Conservation (phyloP, 1,140 invertebrate species). For the Physella acuta region DNA sequence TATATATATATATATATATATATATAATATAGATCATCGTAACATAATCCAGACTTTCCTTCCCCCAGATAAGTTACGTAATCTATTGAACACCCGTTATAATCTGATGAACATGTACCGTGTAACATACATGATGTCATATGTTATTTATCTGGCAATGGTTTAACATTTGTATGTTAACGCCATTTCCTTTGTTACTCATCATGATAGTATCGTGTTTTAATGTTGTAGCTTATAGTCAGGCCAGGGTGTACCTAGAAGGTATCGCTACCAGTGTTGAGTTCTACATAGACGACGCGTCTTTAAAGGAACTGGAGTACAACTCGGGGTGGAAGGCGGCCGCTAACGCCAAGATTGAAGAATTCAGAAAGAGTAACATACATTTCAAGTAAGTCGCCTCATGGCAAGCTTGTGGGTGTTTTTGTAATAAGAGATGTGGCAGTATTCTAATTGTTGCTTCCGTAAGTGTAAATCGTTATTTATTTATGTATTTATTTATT, state of each 20-base stretch:
- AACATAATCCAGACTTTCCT: background rate
- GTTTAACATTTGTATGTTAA: background rate
- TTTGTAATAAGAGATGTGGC: background rate
- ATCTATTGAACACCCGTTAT: background rate
- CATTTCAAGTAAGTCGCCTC: slow-evolving; percentile 8
- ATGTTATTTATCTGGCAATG: background rate
- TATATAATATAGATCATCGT: no score
- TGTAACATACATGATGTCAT: background rate
- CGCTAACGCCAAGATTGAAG: slow-evolving; percentile 14
- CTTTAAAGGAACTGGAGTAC: background rate
- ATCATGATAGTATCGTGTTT: background rate
- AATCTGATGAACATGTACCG: background rate
- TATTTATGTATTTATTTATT: background rate
- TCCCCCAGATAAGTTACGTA: background rate
- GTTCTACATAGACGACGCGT: slow-evolving; percentile 13
- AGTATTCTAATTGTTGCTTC: background rate
- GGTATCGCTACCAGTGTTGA: slow-evolving; percentile 1
- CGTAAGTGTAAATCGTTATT: background rate
- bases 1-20: background rate
- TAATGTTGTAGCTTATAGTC: background rate
- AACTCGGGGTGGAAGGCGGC: slow-evolving; percentile 12
- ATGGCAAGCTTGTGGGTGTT: background rate
- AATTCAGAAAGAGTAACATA: slow-evolving; percentile 10
- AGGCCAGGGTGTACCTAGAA: slow-evolving; percentile 5
- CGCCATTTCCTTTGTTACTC: background rate